Percentiles rank a stretch among this genome's conserved stretches.
phyloP scores from a whole-genome alignment of 2,113 vertebrate genomes.

The Neodon shergylaensis region DNA sequence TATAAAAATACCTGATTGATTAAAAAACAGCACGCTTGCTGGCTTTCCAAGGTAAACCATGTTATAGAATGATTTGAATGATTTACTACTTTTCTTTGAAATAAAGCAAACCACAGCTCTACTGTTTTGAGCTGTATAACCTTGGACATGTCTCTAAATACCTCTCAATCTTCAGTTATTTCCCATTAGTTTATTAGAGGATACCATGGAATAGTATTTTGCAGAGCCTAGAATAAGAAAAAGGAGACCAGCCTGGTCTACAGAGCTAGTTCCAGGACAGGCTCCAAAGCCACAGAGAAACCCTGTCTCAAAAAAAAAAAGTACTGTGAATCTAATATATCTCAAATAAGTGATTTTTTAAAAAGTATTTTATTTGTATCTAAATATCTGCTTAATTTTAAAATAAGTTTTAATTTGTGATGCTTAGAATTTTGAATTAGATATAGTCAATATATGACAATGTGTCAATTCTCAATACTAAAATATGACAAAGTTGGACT shows the following conservation, averaged over 20 bases:
- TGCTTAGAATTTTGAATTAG: slow-evolving; percentile 47
- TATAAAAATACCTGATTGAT: not conserved
- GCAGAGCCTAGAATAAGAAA: not conserved
- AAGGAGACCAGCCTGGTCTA: too few relatives aligned
- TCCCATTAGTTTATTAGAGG: not conserved
- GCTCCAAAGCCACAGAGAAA: too few relatives aligned
- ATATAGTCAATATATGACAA: slow-evolving; percentile 26
- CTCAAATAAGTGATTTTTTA: not conserved
- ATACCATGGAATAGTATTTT: not conserved
- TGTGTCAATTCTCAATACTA: slow-evolving; percentile 12
- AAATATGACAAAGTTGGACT: slow-evolving; percentile 13
- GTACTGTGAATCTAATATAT: not conserved
- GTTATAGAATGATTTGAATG: not conserved
- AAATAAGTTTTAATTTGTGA: slow-evolving; percentile 51
- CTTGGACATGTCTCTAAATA: slow-evolving; percentile 21
- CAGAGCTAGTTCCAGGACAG: too few relatives aligned
- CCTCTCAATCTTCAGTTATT: not conserved
- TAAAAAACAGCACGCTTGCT: not conserved
- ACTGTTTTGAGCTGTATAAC: not conserved
- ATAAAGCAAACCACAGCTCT: not conserved
- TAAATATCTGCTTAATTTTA: slow-evolving; percentile 8
- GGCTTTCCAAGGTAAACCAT: slow-evolving; percentile 10
- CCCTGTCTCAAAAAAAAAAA: too few relatives aligned
- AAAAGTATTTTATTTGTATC: slow-evolving; percentile 39
- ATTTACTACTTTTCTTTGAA: not conserved